Conservation (phyloP, 2,113 vertebrate species). For the Pampusana beccarii region DNA sequence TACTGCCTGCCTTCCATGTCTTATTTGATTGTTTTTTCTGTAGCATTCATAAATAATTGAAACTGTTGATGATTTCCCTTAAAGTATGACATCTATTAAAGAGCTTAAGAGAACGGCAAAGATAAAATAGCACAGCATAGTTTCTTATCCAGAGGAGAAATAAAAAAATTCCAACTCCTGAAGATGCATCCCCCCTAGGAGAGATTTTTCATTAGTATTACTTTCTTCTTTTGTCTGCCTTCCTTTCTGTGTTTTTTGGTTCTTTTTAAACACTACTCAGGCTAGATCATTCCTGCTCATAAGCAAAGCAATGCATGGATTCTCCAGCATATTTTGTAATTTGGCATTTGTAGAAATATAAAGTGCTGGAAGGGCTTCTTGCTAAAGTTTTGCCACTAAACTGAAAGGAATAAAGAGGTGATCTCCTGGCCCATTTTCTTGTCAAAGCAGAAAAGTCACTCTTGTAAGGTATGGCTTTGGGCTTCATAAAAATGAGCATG, state of each 20-base stretch:
- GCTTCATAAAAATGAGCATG: not conserved
- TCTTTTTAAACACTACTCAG: not conserved
- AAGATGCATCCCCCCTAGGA: not conserved
- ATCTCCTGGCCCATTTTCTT: not conserved
- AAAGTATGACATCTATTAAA: not conserved
- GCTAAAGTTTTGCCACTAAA: not conserved
- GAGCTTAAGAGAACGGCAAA: not conserved
- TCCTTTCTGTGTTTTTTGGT: not conserved
- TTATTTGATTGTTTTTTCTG: not conserved
- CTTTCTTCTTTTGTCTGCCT: not conserved
- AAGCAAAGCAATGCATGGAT: not conserved
- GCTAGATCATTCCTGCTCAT: not conserved
- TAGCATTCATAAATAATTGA: slow-evolving; percentile 33
- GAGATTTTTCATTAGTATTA: not conserved
- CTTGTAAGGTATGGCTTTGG: not conserved
- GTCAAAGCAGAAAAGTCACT: not conserved
- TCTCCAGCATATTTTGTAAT: not conserved
- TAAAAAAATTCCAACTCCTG: not conserved
- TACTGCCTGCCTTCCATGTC: not conserved
- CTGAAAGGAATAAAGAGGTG: not conserved
- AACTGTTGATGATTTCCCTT: slow-evolving; percentile 15
- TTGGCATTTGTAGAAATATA: not conserved
- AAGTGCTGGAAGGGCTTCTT: not conserved
- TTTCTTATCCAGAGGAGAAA: not conserved
- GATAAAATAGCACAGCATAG: not conserved